These are phyloP conservation scores for Magallana nippona DNA, from an alignment of 2,888 invertebrate species.

Conservation along the genomic window DNA sequence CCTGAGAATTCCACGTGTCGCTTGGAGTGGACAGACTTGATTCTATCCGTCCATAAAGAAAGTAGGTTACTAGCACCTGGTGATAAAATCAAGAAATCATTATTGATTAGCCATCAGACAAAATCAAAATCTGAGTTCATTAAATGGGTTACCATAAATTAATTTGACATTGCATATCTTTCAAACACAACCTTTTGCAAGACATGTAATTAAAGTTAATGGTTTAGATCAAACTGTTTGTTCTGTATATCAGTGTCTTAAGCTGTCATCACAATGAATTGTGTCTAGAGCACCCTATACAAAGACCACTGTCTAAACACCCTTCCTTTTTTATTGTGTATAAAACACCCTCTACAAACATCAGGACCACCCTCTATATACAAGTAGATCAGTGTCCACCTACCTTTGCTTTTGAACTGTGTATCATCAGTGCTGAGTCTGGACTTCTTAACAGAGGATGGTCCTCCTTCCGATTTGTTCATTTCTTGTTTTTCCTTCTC, in stretches of 20 bases:
- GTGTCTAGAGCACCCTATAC: background rate
- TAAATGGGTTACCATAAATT: no score
- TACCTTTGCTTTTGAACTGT: slow-evolving; percentile 9
- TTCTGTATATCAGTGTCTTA: no score
- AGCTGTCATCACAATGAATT: background rate
- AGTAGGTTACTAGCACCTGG: slow-evolving; percentile 81
- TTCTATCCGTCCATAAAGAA: slow-evolving; percentile 85
- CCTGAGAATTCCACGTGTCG: slow-evolving; percentile 85
- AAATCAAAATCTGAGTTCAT: no score
- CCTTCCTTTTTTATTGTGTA: background rate
- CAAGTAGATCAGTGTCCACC: background rate
- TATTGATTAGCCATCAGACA: no score
- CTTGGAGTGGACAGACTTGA: slow-evolving; percentile 79
- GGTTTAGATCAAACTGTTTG: no score
- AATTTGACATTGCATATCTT: no score
- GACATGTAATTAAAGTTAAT: no score
- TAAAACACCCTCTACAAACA: no score
- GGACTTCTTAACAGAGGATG: slow-evolving; percentile 70
- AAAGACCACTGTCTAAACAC: no score
- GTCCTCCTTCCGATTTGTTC: slow-evolving; percentile 61
- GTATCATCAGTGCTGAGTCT: background rate
- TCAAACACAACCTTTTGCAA: no score
- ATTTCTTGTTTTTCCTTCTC: slow-evolving; percentile 75
- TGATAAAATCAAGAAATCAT: background rate
- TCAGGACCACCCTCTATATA: no score